Conservation (phyloP, 2,113 vertebrate species). For the Xiphophorus hellerii region DNA sequence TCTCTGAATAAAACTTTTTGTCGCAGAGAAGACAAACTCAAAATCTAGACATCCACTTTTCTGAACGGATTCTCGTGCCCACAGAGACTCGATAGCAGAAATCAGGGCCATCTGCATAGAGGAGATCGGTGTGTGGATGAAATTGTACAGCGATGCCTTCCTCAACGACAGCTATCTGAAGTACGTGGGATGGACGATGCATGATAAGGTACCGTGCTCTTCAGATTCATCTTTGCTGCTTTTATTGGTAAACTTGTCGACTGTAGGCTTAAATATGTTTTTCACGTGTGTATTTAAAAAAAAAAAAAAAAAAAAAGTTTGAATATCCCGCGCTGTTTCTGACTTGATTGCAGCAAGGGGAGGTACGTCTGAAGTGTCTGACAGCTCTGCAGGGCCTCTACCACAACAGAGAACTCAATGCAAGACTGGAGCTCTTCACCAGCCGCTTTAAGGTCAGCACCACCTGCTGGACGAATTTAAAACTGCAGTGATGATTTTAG, state of each 20-base stretch:
- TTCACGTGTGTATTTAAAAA: neutral
- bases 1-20: neutral
- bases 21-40: neutral
- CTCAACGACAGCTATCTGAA: constrained; percentile 99
- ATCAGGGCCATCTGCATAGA: constrained; percentile 98
- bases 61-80: neutral
- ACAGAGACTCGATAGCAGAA: constrained; percentile 97
- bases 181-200: constrained; percentile 99
- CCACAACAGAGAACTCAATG: constrained; percentile 97
- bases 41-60: neutral
- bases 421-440: constrained; percentile 98
- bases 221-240: neutral
- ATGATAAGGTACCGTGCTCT: constrained; percentile 90
- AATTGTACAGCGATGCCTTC: constrained; percentile 99
- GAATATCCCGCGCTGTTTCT: neutral
- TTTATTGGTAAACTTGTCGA: neutral
- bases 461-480: constrained; percentile 61
- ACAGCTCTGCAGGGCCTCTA: constrained; percentile 98
- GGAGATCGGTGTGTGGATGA: constrained; percentile 99
- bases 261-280: neutral
- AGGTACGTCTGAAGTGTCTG: constrained; percentile 98
- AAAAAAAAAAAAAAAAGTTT: too few species aligned
- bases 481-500: constrained; percentile 8
- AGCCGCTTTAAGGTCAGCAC: constrained; percentile 95
- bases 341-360: constrained; percentile 88